These are phyloP conservation scores for Samia ricini DNA, from an alignment of 1,140 invertebrate genomes.

Conservation along the genomic window DNA sequence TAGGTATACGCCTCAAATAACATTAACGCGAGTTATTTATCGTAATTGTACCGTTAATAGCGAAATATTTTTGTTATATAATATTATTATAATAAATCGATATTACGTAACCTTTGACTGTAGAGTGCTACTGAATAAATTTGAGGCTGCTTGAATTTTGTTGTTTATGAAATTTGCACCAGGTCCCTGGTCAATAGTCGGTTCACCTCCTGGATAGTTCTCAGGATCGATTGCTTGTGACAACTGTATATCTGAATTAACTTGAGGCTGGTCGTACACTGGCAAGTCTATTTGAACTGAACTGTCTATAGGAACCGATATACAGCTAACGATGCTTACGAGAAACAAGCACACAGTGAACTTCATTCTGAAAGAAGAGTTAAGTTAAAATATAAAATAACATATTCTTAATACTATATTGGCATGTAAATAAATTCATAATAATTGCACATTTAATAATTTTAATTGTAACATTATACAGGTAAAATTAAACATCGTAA, in stretches of 20 bases:
- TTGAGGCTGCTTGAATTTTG: slow-evolving; percentile 22
- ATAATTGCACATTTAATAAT: too few species aligned
- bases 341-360: slow-evolving; percentile 16
- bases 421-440: too few species aligned
- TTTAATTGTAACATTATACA: too few species aligned
- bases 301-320: slow-evolving; percentile 44
- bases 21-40: too few species aligned
- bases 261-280: slow-evolving; percentile 49
- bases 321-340: slow-evolving; percentile 15
- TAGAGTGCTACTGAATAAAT: slow-evolving; percentile 16
- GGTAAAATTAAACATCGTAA: too few species aligned
- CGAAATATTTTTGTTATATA: too few species aligned
- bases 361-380: slow-evolving; percentile 46
- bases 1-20: too few species aligned
- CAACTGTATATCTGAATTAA: slow-evolving; percentile 18
- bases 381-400: too few species aligned
- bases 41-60: too few species aligned
- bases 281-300: slow-evolving; percentile 63
- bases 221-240: slow-evolving; percentile 37
- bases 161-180: slow-evolving; percentile 22
- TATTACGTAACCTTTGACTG: slow-evolving; percentile 16
- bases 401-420: too few species aligned
- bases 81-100: too few species aligned
- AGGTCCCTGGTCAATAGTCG: slow-evolving; percentile 1
- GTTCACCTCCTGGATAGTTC: slow-evolving; percentile 41